Evolutionary conservation across 2,113 vertebrate species (phyloP), one percentile per base, ranked within the genome.

Genomic region (Nothobranchius kuhntae): DNA sequence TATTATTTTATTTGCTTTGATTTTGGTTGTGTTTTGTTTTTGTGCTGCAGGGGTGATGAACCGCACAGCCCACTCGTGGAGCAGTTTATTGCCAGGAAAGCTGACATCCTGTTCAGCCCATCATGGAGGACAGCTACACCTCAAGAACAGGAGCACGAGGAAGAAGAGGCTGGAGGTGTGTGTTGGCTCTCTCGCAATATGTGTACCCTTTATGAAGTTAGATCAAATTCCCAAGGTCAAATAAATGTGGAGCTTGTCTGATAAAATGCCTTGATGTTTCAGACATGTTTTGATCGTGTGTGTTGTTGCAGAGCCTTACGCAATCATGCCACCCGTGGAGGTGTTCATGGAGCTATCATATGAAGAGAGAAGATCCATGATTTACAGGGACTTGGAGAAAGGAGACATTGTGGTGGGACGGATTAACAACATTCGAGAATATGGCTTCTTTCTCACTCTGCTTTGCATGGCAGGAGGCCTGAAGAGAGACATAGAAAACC

Each of bases 401-500:
- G 97, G 96, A 0, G 96, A 99, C 72, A 87, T 96, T 0, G 93
- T 99, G 51, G 95, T 99, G 17, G 97, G 97, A 60, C 92, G 91
- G 78, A 96, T 99, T 57, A 95, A 93, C 30, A 97, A 96, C 38
- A 94, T 99, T 46, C 90, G 97, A 42, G 98, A 99, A 73, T 99
- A 98, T 13, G 97, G 97, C 48, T 98, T 99, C 90, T 99, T 99
- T 83, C 92, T 99, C 82, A 97, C 94, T 59, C 89, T 99, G 70
- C 93, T 99, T 54, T 96, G 96, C 67, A 91, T 94, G 70, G 96
- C 93, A 36, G 95, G 96, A 44, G 93, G 89, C 35, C 75, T 93
- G 59, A 89, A 95, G 79, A 93, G 98, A 85, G 95, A 98, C 71
- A 93, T 99, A 13, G 92, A 95, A 35, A 94, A 97, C 78, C 84